Evolutionary conservation across 1,140 invertebrate species (phyloP).

Genomic region (Leucophenga varia): DNA sequence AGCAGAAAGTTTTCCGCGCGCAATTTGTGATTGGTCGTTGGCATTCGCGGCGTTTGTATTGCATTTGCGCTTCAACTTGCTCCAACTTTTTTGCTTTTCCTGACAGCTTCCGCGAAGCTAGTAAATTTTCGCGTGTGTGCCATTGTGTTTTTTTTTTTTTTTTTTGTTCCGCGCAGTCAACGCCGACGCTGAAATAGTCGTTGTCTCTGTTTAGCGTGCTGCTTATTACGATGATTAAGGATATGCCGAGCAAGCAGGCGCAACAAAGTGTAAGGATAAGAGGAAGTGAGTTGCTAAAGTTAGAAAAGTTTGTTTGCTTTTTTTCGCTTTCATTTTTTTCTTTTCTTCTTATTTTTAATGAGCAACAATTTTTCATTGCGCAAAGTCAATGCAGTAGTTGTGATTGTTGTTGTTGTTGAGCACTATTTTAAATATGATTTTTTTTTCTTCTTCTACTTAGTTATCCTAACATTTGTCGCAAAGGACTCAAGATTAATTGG

Average conservation of each 20-base stretch:
- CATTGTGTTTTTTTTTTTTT: slow-evolving; percentile 1
- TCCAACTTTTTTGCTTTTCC: slow-evolving; percentile 13
- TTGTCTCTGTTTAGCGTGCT: not conserved
- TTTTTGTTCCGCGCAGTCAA: slow-evolving; percentile 8
- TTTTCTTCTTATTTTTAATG: slow-evolving; percentile 36
- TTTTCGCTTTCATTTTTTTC: no score
- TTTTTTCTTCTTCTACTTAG: not conserved
- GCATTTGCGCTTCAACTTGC: slow-evolving; percentile 15
- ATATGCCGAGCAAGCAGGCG: no score
- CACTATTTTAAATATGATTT: no score
- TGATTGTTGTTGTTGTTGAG: not conserved
- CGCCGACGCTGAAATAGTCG: no score
- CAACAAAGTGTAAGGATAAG: no score
- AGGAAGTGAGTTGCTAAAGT: no score
- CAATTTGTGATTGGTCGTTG: no score
- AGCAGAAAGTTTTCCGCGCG: no score
- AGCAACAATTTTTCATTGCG: slow-evolving; percentile 22
- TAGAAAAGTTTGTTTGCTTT: slow-evolving; percentile 30
- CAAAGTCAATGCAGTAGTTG: not conserved
- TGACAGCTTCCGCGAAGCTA: not conserved
- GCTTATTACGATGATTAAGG: slow-evolving; percentile 8
- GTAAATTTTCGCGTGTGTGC: no score
- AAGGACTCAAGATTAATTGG: slow-evolving; percentile 43
- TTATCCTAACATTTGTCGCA: slow-evolving; percentile 10
- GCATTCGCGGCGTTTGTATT: slow-evolving; percentile 40